Evolutionary conservation across 2,113 vertebrate genomes (phyloP).

Genomic region (Pseudonaja textilis): DNA sequence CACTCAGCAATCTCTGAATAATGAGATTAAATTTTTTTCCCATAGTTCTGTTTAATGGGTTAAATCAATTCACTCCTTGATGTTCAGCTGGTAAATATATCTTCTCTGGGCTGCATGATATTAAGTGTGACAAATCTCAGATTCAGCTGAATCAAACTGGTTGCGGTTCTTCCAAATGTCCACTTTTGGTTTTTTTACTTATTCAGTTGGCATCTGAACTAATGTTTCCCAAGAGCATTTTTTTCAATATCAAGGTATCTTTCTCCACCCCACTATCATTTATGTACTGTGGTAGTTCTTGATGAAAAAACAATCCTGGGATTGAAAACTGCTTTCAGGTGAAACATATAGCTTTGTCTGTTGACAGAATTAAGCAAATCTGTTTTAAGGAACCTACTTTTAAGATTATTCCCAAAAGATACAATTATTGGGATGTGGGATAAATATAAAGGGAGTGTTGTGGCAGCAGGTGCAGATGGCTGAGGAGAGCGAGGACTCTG

Average conservation of each 20-base stretch:
- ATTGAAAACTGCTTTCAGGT: neutral
- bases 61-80: slow-evolving; percentile 52
- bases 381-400: neutral
- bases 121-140: neutral
- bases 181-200: neutral
- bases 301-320: neutral
- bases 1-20: slow-evolving; percentile 54
- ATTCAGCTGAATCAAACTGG: slow-evolving; percentile 3
- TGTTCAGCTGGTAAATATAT: slow-evolving; percentile 39
- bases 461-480: too few species aligned
- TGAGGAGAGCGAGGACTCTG: too few species aligned
- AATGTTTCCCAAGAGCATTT: neutral
- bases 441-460: neutral
- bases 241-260: neutral
- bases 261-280: neutral
- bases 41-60: slow-evolving; percentile 55
- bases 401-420: neutral
- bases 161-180: neutral
- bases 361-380: neutral
- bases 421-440: neutral
- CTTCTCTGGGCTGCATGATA: slow-evolving; percentile 31
- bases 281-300: neutral
- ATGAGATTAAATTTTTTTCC: slow-evolving; percentile 57
- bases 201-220: neutral
- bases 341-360: neutral